Evolutionary conservation across 2,888 invertebrate genomes (phyloP), one percentile per base, ranked within the genome.

Genomic region (Eupithecia subfuscata): DNA sequence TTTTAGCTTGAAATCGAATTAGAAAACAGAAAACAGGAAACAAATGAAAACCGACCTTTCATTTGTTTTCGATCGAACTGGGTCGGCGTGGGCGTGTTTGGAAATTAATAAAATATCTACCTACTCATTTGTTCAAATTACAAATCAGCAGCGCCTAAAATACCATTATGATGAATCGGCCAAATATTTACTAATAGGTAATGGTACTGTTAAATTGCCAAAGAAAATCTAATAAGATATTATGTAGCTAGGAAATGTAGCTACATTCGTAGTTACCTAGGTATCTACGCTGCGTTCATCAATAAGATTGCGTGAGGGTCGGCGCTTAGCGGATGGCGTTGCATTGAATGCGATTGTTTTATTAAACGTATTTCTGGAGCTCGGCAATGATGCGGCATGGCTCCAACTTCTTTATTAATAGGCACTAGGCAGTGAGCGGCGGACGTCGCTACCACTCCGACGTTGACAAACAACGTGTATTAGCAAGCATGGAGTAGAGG

Each of bases 401-500:
- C 85, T 87, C 83, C 82, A 84, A 85, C 87, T 88, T 87, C 86
- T 87, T 90, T 92, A 93, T 91, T 92, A 89, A 91, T 92, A 92
- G 90, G 86, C 79, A 85, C 90, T 92, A 92, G 90, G 86, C 79
- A 85, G 84, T 86, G 84, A 85, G 86, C 83, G 86, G 69, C 80
- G 79, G 86, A 86, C 85, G 86, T 85, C 87, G 86, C 83, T 86
- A 90, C 85, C 87, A 87, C 85, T 83, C 34, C 25, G 88, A 90
- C 91, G 90, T 90, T 91, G 91, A 92, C 91, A 92, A 92, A 93
- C 92, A 93, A 90, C 88, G 86, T 85, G 86, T 87, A 89, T 88
- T 86, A 86, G 81, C 85, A 79, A 81, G 73, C 78, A 78, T 79
- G 78, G 83, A 71, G 22, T 37, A 84, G 84, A 89, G 88, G 88